Percentiles rank a stretch among this genome's conserved stretches.
phyloP scores from a whole-genome alignment of 92 coral and sea anemone species.

The Siderastrea siderea region DNA sequence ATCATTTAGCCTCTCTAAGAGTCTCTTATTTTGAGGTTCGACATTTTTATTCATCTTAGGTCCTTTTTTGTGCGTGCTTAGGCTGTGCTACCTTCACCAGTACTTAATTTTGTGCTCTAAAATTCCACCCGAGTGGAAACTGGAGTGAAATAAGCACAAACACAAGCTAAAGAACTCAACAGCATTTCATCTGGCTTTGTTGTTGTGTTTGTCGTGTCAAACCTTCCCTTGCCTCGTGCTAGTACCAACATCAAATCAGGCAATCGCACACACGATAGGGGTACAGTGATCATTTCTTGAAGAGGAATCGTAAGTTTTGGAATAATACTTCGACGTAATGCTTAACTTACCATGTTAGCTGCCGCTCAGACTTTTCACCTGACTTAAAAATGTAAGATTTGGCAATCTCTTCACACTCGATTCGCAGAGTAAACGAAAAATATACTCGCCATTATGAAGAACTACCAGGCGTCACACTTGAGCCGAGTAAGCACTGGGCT shows the following conservation, averaged over 20 bases:
- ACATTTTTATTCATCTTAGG: no score
- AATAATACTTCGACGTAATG: background rate
- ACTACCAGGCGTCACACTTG: background rate
- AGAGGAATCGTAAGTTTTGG: background rate
- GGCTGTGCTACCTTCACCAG: no score
- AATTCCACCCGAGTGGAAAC: no score
- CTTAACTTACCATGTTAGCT: background rate
- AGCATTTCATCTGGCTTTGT: no score
- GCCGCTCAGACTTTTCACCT: background rate
- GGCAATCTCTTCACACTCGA: background rate
- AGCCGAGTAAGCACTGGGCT: conserved; percentile 6
- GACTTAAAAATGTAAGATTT: background rate
- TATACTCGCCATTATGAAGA: conserved; percentile 4
- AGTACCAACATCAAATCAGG: background rate
- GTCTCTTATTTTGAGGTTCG: no score
- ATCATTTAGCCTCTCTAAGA: no score
- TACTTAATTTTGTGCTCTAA: no score
- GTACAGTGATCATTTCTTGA: background rate
- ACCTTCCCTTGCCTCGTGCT: background rate
- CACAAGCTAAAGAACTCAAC: no score
- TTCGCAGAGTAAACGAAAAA: background rate
- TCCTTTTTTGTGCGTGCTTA: no score
- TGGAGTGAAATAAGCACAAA: no score
- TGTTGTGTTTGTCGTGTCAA: no score
- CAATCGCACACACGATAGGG: background rate